phyloP scores from a whole-genome alignment of 2,113 vertebrate species.

The Orthonyx spaldingii region DNA sequence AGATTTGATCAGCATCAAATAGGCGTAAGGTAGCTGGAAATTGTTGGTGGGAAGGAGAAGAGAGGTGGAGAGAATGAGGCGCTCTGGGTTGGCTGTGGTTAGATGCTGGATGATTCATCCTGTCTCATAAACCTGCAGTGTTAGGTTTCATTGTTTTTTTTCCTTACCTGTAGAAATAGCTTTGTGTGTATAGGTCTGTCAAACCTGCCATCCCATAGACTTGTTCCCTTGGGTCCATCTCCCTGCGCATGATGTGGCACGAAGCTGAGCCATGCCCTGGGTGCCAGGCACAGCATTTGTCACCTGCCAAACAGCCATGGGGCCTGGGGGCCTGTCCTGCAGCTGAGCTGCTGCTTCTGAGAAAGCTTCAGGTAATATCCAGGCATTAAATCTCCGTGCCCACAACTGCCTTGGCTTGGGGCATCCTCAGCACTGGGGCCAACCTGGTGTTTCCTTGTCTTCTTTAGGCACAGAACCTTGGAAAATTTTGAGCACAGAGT shows the following conservation, averaged over 20 bases:
- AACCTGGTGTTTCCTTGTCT: not conserved
- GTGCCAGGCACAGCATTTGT: not conserved
- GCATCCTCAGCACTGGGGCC: not conserved
- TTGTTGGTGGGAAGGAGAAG: not conserved
- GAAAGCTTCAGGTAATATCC: not conserved
- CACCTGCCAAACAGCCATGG: not conserved
- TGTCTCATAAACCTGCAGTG: not conserved
- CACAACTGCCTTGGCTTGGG: not conserved
- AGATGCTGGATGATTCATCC: not conserved
- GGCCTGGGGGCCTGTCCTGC: not conserved
- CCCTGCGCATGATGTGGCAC: fast-evolving
- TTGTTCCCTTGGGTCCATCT: not conserved
- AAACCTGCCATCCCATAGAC: not conserved
- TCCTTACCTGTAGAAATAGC: not conserved
- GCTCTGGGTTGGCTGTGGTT: not conserved
- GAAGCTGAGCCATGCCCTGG: not conserved
- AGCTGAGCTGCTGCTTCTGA: not conserved
- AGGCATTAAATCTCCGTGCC: fast-evolving
- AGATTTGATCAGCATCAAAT: not conserved
- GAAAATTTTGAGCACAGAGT: not conserved
- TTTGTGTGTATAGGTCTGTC: not conserved
- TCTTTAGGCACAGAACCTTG: not conserved
- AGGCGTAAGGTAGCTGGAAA: not conserved
- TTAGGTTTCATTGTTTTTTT: not conserved
- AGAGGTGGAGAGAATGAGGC: not conserved